These are phyloP conservation scores for Limnephilus marmoratus DNA, from an alignment of 2,888 invertebrate genomes.

Conservation along the genomic window DNA sequence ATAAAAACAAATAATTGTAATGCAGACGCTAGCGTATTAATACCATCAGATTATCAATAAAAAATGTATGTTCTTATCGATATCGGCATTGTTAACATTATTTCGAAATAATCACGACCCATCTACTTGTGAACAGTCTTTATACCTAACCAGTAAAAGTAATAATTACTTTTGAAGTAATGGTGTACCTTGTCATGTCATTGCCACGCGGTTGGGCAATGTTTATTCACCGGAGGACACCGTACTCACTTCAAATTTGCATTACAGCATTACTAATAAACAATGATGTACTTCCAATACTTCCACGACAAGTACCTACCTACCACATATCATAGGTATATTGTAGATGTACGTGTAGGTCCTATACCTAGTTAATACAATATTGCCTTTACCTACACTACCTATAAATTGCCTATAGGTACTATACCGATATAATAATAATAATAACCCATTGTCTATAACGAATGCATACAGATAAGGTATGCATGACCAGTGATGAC, in stretches of 20 bases:
- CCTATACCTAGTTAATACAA: no score
- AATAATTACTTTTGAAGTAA: not conserved
- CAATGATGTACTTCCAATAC: not conserved
- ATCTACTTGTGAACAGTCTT: not conserved
- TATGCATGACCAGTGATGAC: no score
- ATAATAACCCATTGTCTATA: no score
- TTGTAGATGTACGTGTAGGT: no score
- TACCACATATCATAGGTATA: no score
- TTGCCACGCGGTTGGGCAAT: not conserved
- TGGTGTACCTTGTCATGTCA: conserved; percentile 17
- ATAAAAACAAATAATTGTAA: not conserved
- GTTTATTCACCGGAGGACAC: conserved; percentile 2
- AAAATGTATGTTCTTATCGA: not conserved
- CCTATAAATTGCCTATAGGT: no score
- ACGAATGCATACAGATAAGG: no score
- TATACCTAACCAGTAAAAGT: not conserved
- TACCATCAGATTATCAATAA: not conserved
- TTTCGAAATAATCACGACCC: not conserved
- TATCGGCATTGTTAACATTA: not conserved
- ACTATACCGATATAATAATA: no score
- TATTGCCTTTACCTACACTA: no score
- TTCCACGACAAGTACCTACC: not conserved
- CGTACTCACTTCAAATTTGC: not conserved
- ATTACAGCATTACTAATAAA: not conserved
- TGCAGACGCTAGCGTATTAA: no score